Conservation (phyloP, 1,140 invertebrate genomes). For the Episyrphus balteatus region DNA sequence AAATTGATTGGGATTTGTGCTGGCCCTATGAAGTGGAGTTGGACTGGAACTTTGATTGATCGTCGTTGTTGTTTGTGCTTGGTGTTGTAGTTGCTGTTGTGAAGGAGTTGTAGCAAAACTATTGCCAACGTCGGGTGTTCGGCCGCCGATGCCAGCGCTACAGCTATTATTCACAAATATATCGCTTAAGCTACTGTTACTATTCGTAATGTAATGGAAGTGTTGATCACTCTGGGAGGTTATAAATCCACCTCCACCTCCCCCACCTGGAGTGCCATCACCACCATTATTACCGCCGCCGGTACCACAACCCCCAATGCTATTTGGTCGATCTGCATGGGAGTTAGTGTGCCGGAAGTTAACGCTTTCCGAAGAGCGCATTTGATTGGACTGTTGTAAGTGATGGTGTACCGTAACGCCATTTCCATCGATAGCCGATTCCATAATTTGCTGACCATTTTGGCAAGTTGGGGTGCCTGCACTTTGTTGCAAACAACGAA, state of each 20-base stretch:
- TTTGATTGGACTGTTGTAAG: no score
- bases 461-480: background rate
- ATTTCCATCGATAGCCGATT: background rate
- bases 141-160: slow-evolving; percentile 10
- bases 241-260: slow-evolving; percentile 12
- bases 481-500: no score
- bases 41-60: slow-evolving; percentile 20
- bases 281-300: slow-evolving; percentile 1
- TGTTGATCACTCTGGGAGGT: slow-evolving; percentile 34
- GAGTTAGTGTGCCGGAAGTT: slow-evolving; percentile 1
- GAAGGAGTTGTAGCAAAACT: background rate
- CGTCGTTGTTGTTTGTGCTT: background rate
- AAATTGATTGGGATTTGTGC: slow-evolving; percentile 10
- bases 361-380: background rate
- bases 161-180: slow-evolving; percentile 31
- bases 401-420: no score
- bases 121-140: background rate
- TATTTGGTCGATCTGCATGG: slow-evolving; percentile 1
- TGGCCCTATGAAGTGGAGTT: slow-evolving; percentile 20
- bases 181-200: slow-evolving; percentile 32
- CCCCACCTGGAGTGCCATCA: background rate
- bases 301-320: background rate
- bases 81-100: background rate
- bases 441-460: background rate
- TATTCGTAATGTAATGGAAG: slow-evolving; percentile 28